A percentile compares a stretch with the other conserved stretches of the same genome.
Conservation (phyloP, 2,888 invertebrate species). For the Metallyticus violacea region DNA sequence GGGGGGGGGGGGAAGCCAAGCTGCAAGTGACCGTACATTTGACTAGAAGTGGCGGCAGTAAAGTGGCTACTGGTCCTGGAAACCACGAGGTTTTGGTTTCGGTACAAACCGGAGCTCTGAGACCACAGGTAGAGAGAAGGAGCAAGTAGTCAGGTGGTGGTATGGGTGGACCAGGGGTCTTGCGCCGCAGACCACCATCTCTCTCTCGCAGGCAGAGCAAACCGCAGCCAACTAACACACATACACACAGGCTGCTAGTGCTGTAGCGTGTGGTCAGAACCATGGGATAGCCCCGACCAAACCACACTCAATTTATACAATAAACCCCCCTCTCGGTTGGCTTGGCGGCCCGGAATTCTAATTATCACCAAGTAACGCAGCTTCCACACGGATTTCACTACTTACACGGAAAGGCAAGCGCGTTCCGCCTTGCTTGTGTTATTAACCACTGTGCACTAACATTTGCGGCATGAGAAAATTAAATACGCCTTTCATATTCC, state of each 20-base stretch:
- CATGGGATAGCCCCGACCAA: neutral
- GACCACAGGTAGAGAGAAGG: neutral
- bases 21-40: neutral
- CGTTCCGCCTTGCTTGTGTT: neutral
- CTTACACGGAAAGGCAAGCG: neutral
- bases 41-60: too few species aligned
- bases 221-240: slow-evolving; percentile 15
- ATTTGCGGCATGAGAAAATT: neutral
- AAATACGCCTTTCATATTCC: neutral
- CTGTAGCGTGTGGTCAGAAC: slow-evolving; percentile 3
- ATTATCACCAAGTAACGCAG: slow-evolving; percentile 8
- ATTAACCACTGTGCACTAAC: too few species aligned
- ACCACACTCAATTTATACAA: slow-evolving; percentile 21
- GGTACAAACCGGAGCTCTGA: neutral
- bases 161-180: neutral
- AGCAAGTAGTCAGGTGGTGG: neutral
- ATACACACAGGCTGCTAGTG: neutral
- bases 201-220: neutral
- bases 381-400: neutral
- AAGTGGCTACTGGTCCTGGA: slow-evolving; percentile 1
- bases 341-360: slow-evolving; percentile 1
- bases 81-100: neutral
- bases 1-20: neutral
- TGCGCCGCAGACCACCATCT: neutral
- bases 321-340: neutral